Base-by-base conservation (phyloP, 2,113 vertebrate species). In the Edolisoma coerulescens region DNA sequence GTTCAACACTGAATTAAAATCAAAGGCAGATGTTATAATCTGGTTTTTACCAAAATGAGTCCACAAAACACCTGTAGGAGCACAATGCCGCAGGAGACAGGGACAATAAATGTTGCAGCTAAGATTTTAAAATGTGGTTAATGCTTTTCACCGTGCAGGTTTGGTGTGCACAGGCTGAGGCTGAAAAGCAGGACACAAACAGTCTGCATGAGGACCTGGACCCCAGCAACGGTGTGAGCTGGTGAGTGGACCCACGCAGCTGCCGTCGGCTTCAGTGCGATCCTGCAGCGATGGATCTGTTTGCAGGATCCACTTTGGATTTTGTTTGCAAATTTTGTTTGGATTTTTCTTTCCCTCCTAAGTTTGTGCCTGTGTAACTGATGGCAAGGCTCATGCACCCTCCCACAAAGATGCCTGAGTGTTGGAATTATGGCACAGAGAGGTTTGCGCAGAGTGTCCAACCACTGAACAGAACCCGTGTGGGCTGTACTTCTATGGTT, bases 201-300 rank as follows among this genome's bases (percentile, higher is more conserved):
- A 21, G 35, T 16, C 13, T 37, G 52, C 42, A 18, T 0, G 28
- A 45, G 56, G 70, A 37, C 28, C 39, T 45, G 78, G 44, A 32
- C 13, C 30, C 26, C 64, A 59, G 52, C 47, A 61, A 4, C 0
- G 37, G 35, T 16, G 37, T 2, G 71, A 84, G 71, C 59, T 68
- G 49, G 9, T 13, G 49, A 20, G 42, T 0, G n/a, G 71, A 52
- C 18, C 42, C 71, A 9, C 63, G 11, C 32, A 15, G 81, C 35
- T 24, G 23, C 89, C 2, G 0, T 6, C 0, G 0, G 26, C 77
- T 47, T 3, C 53, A 35, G 78, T 0, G 0, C 21, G 24, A 23
- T 22, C 53, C 81, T 37, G 87, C 47, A 42, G 16, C 0, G 0
- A 4, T 11, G 44, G 45, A 39, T 41, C 42, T 30, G 1, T 28